Evolutionary conservation across 2,888 invertebrate genomes (phyloP).

Genomic region (Philereme transversata): DNA sequence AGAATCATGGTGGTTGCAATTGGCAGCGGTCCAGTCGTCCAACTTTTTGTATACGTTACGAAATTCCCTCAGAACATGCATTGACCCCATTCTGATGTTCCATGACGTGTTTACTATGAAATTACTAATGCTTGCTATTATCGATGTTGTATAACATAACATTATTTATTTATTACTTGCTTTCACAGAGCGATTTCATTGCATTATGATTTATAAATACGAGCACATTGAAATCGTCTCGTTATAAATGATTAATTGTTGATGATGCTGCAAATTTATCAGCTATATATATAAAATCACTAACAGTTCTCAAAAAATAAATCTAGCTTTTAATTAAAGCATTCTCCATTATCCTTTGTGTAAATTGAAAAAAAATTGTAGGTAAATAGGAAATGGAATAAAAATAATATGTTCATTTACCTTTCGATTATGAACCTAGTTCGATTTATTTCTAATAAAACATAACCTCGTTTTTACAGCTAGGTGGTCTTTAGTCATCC

Average conservation of each 20-base stretch:
- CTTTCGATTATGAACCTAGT: too few species aligned
- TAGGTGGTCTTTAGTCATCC: too few species aligned
- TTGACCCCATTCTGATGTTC: slow-evolving; percentile 66
- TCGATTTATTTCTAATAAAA: too few species aligned
- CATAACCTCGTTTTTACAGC: too few species aligned
- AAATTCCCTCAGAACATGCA: slow-evolving; percentile 80
- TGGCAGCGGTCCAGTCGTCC: slow-evolving; percentile 67
- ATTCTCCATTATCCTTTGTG: too few species aligned
- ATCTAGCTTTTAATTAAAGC: too few species aligned
- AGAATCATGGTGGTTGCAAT: slow-evolving; percentile 50
- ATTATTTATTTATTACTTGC: slow-evolving; percentile 36
- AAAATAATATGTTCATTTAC: too few species aligned
- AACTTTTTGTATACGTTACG: slow-evolving; percentile 75
- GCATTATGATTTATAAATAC: slow-evolving; percentile 12
- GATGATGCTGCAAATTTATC: background rate
- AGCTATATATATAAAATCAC: background rate
- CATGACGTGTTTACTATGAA: slow-evolving; percentile 46
- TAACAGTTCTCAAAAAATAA: too few species aligned
- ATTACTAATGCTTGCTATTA: slow-evolving; percentile 36
- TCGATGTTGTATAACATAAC: slow-evolving; percentile 33
- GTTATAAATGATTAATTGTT: slow-evolving; percentile 10
- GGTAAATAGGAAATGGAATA: too few species aligned
- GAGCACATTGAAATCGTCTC: slow-evolving; percentile 4
- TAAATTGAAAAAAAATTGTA: too few species aligned
- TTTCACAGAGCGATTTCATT: slow-evolving; percentile 22